phyloP scores from a whole-genome alignment of 2,888 invertebrate genomes.

The Ligdia adustata region DNA sequence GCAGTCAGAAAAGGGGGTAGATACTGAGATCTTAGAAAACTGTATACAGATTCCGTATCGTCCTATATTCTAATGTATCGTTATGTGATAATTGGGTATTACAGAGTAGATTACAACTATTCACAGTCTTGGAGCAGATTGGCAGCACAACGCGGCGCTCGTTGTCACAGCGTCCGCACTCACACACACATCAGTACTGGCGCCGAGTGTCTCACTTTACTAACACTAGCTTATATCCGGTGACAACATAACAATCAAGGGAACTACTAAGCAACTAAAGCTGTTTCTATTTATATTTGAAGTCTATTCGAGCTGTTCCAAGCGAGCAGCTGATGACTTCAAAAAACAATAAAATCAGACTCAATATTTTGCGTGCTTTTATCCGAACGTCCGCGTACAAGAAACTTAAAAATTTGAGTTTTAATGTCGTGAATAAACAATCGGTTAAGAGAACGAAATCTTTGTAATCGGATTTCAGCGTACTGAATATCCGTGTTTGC shows the following conservation, averaged over 20 bases:
- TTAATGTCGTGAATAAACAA: too few relatives aligned
- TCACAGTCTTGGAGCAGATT: constrained; percentile 70
- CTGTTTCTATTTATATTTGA: constrained; percentile 4
- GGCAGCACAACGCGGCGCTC: constrained; percentile 44
- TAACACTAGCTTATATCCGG: constrained; percentile 32
- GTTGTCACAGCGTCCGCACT: constrained; percentile 23
- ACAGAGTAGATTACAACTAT: constrained; percentile 56
- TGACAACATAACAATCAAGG: neutral
- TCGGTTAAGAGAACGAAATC: too few relatives aligned
- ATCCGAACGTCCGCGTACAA: too few relatives aligned
- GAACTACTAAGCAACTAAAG: constrained; percentile 16
- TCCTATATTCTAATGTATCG: constrained; percentile 43
- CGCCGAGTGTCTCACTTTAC: constrained; percentile 40
- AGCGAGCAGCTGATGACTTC: constrained; percentile 20
- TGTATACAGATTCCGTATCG: constrained; percentile 65
- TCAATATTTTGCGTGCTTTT: too few relatives aligned
- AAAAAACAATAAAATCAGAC: too few relatives aligned
- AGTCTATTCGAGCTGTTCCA: constrained; percentile 20
- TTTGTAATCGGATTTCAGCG: too few relatives aligned
- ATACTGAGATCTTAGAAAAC: constrained; percentile 79
- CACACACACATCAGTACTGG: constrained; percentile 31
- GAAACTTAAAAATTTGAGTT: too few relatives aligned
- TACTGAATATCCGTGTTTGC: too few relatives aligned
- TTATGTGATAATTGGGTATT: constrained; percentile 43
- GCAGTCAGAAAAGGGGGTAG: constrained; percentile 53